phyloP scores from a whole-genome alignment of 1,140 invertebrate genomes.

The fruit fly (Drosophila melanogaster) region Release_6_plus_ISO1_MT NT_037436.4:7204501-7205000 shows the following conservation, averaged over 20 bases:
- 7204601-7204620: slow-evolving; percentile 11
- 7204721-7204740: slow-evolving; percentile 25
- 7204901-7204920: slow-evolving; percentile 41
- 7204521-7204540: not conserved
- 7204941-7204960: slow-evolving; percentile 13
- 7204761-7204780: slow-evolving; percentile 12
- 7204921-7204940: slow-evolving; percentile 59
- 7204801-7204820: slow-evolving; percentile 32
- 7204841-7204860: slow-evolving; percentile 44
- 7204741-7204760: slow-evolving; percentile 23
- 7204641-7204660: slow-evolving; percentile 14
- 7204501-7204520: slow-evolving; percentile 1
- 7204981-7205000: slow-evolving; percentile 82
- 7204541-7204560: not conserved
- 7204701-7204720: slow-evolving; percentile 24
- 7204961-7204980: slow-evolving; percentile 40
- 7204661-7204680: slow-evolving; percentile 32
- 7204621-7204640: slow-evolving; percentile 14
- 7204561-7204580: not conserved
- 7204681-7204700: slow-evolving; percentile 31
- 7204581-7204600: not conserved
- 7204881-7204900: slow-evolving; percentile 66
- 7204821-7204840: slow-evolving; percentile 53
- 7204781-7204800: slow-evolving; percentile 46
- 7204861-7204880: slow-evolving; percentile 19